A percentile compares a stretch with the other conserved stretches of the same genome.
Conservation (phyloP, 2,113 vertebrate species). For the Leptodactylus fuscus region DNA sequence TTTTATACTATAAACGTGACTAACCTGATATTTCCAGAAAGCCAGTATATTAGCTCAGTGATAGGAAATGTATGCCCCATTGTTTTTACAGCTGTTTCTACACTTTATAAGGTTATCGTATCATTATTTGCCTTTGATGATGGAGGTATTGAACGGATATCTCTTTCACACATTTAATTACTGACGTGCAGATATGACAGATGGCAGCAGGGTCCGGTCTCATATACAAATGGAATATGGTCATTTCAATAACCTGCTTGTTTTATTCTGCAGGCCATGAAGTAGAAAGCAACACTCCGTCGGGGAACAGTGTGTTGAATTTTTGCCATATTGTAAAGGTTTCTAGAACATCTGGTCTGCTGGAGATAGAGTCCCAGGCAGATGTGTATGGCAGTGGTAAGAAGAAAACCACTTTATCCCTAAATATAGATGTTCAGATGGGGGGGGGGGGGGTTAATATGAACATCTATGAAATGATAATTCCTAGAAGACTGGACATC, state of each 20-base stretch:
- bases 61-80: no score
- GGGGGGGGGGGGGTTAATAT: background rate
- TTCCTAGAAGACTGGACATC: background rate
- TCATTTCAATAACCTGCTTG: slow-evolving; percentile 44
- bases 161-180: slow-evolving; percentile 6
- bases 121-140: background rate
- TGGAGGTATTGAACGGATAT: background rate
- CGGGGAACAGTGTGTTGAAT: slow-evolving; percentile 41
- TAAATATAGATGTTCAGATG: background rate
- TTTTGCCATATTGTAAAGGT: slow-evolving; percentile 44
- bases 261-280: slow-evolving; percentile 45
- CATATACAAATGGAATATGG: slow-evolving; percentile 31
- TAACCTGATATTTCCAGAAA: background rate
- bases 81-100: background rate
- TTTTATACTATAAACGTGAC: no score
- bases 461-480: background rate
- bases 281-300: slow-evolving; percentile 35
- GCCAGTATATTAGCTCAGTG: background rate
- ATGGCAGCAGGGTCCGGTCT: slow-evolving; percentile 33
- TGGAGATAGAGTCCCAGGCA: slow-evolving; percentile 49
- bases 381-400: background rate
- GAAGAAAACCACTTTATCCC: slow-evolving; percentile 23
- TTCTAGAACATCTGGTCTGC: slow-evolving; percentile 51
- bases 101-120: no score
- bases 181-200: slow-evolving; percentile 41